These are phyloP conservation scores for Stylophora pistillata DNA, from an alignment of 64 coral and sea anemone genomes.

Conservation along the genomic window DNA sequence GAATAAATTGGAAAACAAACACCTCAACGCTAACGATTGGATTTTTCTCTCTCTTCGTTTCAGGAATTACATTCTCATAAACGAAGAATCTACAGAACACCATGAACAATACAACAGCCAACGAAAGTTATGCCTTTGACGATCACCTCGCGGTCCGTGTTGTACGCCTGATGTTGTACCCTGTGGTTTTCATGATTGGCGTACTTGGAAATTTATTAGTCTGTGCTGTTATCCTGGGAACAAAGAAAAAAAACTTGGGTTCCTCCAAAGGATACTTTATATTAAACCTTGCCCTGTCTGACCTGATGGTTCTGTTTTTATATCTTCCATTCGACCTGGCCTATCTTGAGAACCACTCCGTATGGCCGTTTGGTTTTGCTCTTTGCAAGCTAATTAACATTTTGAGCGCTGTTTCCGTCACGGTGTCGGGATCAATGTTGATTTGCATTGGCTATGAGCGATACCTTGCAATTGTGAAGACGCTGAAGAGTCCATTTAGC, in stretches of 20 bases:
- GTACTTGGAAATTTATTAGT: slow-evolving; percentile 53
- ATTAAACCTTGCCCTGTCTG: slow-evolving; percentile 80
- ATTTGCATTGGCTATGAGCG: slow-evolving; percentile 73
- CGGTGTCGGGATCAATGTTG: slow-evolving; percentile 78
- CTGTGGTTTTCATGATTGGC: slow-evolving; percentile 45
- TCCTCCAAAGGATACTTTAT: slow-evolving; percentile 82
- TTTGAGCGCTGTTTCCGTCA: slow-evolving; percentile 65
- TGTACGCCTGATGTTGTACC: slow-evolving; percentile 55
- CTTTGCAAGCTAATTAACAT: slow-evolving; percentile 85
- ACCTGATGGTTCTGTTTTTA: slow-evolving; percentile 72
- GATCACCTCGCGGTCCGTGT: slow-evolving; percentile 35
- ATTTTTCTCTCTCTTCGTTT: slow-evolving; percentile 9
- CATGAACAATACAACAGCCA: slow-evolving; percentile 24
- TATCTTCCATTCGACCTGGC: slow-evolving; percentile 82
- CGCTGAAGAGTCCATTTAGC: slow-evolving; percentile 21
- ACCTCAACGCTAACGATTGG: background rate
- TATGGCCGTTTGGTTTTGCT: slow-evolving; percentile 81
- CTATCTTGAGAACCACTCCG: slow-evolving; percentile 66
- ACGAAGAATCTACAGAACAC: background rate
- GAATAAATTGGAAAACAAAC: background rate
- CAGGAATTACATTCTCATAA: background rate
- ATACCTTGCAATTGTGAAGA: slow-evolving; percentile 71
- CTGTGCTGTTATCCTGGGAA: slow-evolving; percentile 30
- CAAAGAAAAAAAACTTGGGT: slow-evolving; percentile 46
- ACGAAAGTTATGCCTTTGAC: background rate